Conservation (phyloP, 1,140 invertebrate species). For the Rhagoletis pomonella region DNA sequence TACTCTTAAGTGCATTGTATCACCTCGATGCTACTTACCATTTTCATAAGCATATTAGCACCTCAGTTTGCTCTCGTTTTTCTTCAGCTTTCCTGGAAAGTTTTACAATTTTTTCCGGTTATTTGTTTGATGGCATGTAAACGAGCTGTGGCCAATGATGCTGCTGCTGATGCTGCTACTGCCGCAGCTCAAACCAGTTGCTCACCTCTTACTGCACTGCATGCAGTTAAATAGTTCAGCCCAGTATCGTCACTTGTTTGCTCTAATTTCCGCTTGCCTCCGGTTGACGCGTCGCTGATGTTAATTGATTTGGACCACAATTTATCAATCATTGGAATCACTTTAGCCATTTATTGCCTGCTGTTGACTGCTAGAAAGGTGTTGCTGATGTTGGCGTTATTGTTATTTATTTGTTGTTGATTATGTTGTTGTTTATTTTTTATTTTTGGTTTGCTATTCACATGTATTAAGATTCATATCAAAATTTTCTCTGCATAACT, state of each 20-base stretch:
- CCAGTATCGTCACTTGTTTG: not conserved
- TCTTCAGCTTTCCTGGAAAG: slow-evolving; percentile 7
- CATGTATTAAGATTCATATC: too few relatives aligned
- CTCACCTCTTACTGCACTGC: not conserved
- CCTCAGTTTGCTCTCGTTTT: slow-evolving; percentile 45
- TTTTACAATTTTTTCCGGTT: not conserved
- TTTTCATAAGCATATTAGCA: not conserved
- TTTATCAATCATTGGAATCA: slow-evolving; percentile 21
- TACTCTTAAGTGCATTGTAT: not conserved
- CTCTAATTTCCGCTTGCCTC: not conserved
- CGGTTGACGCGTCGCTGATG: not conserved
- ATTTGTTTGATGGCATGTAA: not conserved
- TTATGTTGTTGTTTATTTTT: not conserved
- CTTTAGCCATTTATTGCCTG: not conserved
- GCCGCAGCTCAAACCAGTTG: not conserved
- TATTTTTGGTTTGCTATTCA: too few relatives aligned
- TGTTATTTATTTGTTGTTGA: not conserved
- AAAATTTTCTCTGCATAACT: too few relatives aligned
- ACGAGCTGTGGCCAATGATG: not conserved
- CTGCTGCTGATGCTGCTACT: not conserved
- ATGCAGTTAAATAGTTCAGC: too few relatives aligned
- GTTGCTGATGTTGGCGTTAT: slow-evolving; percentile 1
- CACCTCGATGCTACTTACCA: not conserved
- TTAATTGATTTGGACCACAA: slow-evolving; percentile 45
- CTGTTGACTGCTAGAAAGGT: not conserved